Conservation (phyloP, 1,140 invertebrate species). For the Penaeus chinensis region DNA sequence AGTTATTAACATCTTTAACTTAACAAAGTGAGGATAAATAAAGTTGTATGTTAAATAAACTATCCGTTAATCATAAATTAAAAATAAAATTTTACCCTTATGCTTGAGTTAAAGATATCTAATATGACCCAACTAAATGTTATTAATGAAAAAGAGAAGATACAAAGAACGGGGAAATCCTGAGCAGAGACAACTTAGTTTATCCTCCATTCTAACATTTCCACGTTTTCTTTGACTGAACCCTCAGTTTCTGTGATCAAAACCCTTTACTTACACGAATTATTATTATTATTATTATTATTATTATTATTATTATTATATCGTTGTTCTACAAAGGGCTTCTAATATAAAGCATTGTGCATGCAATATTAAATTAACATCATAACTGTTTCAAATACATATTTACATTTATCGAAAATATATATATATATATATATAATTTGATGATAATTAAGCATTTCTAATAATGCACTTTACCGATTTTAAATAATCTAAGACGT, state of each 20-base stretch:
- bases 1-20: conserved; percentile 69
- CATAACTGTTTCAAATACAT: conserved; percentile 47
- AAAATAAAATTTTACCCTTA: conserved; percentile 58
- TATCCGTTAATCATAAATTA: conserved; percentile 58
- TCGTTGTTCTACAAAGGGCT: conserved; percentile 63
- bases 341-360: conserved; percentile 64
- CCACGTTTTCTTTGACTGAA: conserved; percentile 63
- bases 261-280: conserved; percentile 64
- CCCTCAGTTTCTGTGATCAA: conserved; percentile 62
- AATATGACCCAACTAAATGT: conserved; percentile 58
- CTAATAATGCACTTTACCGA: conserved; percentile 54
- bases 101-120: conserved; percentile 60
- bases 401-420: conserved; percentile 7
- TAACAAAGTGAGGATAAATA: conserved; percentile 66
- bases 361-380: conserved; percentile 59
- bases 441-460: conserved; percentile 7
- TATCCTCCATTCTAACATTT: conserved; percentile 65
- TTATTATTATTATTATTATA: conserved; percentile 37
- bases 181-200: conserved; percentile 64
- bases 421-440: conserved; percentile 10
- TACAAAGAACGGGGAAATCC: conserved; percentile 55
- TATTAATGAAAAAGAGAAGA: conserved; percentile 47
- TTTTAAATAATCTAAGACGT: conserved; percentile 51
- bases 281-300: conserved; percentile 37
- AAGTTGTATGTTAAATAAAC: conserved; percentile 65